phyloP scores from a whole-genome alignment of 2,113 vertebrate species.

The Eclectus roratus region DNA sequence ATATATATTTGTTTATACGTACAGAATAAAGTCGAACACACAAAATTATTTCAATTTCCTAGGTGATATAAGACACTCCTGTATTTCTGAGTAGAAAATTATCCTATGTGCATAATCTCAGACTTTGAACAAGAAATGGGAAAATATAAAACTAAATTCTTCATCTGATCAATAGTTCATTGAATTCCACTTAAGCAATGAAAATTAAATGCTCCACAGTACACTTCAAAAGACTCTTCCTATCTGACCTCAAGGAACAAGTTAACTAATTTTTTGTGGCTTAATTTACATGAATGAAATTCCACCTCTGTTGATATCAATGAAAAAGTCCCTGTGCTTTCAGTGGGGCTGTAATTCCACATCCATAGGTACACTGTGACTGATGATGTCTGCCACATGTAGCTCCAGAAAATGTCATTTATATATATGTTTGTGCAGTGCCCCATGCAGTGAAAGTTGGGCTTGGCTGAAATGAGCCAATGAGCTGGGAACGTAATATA shows the following conservation, averaged over 20 bases:
- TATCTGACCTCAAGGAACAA: not conserved
- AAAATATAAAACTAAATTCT: not conserved
- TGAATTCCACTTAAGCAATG: not conserved
- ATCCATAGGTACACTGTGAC: not conserved
- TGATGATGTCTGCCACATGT: not conserved
- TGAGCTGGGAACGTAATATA: not conserved
- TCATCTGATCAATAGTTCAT: not conserved
- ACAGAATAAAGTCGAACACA: not conserved
- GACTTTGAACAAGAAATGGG: not conserved
- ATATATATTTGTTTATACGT: not conserved
- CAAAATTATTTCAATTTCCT: not conserved
- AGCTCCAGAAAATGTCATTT: conserved; percentile 33
- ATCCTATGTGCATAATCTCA: not conserved
- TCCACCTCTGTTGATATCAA: not conserved
- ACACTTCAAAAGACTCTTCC: not conserved
- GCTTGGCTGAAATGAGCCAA: not conserved
- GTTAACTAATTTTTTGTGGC: not conserved
- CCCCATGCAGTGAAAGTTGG: not conserved
- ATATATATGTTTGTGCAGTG: not conserved
- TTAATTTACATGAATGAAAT: not conserved
- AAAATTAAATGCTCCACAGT: not conserved
- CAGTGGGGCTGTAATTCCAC: not conserved
- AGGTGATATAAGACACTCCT: not conserved
- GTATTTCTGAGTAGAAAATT: not conserved
- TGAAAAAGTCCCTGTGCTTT: not conserved